These are phyloP conservation scores for Cerastis leucographa DNA, from an alignment of 2,888 invertebrate species.

Conservation along the genomic window DNA sequence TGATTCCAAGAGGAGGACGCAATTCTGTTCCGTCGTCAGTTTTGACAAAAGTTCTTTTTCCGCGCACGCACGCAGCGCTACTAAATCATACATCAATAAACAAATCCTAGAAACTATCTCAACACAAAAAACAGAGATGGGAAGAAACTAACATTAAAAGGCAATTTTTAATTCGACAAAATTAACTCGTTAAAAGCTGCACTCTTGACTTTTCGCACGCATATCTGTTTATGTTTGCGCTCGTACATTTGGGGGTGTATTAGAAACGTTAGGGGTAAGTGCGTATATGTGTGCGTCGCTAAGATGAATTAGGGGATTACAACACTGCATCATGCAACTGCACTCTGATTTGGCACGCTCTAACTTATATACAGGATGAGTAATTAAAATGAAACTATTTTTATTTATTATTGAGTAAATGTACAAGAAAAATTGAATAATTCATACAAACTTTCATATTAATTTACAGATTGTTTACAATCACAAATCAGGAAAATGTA, in stretches of 20 bases:
- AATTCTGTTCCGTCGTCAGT: not conserved
- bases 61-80: fast-evolving
- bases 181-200: constrained; percentile 70
- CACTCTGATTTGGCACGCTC: constrained; percentile 89
- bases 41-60: not conserved
- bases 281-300: constrained; percentile 72
- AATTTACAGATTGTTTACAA: not conserved
- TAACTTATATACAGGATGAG: constrained; percentile 83
- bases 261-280: constrained; percentile 80
- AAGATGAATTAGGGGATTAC: constrained; percentile 90
- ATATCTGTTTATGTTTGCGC: constrained; percentile 85
- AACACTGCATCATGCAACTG: constrained; percentile 88
- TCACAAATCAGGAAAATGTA: constrained; percentile 23
- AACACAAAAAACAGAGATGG: constrained; percentile 14
- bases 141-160: constrained; percentile 33
- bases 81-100: not conserved
- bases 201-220: constrained; percentile 90
- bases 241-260: constrained; percentile 83
- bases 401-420: no score
- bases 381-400: constrained; percentile 20
- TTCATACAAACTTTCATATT: not conserved
- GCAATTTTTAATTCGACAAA: constrained; percentile 75
- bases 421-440: not conserved
- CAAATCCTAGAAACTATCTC: not conserved
- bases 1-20: not conserved